Evolutionary conservation across 2,113 vertebrate genomes (phyloP).

Genomic region (Gadus chalcogrammus): DNA sequence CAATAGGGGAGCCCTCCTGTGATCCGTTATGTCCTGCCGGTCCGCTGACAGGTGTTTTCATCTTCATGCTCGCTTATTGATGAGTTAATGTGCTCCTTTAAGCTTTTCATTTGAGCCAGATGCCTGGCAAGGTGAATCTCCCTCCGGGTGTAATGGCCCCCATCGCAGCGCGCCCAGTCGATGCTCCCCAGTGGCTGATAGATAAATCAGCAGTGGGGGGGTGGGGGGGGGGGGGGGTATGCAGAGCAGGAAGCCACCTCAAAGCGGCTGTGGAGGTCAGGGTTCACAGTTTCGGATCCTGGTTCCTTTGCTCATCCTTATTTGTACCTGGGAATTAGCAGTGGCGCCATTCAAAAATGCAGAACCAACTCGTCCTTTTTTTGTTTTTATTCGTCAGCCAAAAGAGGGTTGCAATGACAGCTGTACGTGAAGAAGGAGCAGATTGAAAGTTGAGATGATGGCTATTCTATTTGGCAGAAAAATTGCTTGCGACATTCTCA

Average conservation of each 20-base stretch:
- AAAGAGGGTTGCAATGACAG: constrained; percentile 39
- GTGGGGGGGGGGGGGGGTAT: constrained; percentile 24
- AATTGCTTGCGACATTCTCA: constrained; percentile 69
- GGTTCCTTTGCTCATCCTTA: constrained; percentile 1
- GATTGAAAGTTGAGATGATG: constrained; percentile 56
- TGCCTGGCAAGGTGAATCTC: constrained; percentile 73
- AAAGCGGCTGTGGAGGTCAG: constrained; percentile 16
- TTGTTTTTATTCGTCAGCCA: constrained; percentile 11
- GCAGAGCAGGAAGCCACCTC: constrained; percentile 28
- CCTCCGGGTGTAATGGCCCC: constrained; percentile 65
- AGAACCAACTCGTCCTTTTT: too few species aligned
- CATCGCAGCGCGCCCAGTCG: constrained; percentile 56
- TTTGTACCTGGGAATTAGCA: constrained; percentile 21
- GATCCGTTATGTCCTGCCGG: constrained; percentile 70
- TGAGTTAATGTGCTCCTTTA: constrained; percentile 75
- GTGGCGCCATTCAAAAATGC: not conserved
- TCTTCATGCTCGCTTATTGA: constrained; percentile 72
- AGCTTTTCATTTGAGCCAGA: constrained; percentile 75
- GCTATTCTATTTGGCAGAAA: constrained; percentile 58
- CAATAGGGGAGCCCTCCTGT: constrained; percentile 56
- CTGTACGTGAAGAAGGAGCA: constrained; percentile 37
- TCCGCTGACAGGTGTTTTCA: constrained; percentile 73
- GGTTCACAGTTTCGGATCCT: constrained; percentile 9
- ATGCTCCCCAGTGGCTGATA: constrained; percentile 58
- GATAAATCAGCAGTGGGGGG: constrained; percentile 58